Evolutionary conservation across 2,113 vertebrate species (phyloP).

Genomic region (Nothobranchius kuhntae): DNA sequence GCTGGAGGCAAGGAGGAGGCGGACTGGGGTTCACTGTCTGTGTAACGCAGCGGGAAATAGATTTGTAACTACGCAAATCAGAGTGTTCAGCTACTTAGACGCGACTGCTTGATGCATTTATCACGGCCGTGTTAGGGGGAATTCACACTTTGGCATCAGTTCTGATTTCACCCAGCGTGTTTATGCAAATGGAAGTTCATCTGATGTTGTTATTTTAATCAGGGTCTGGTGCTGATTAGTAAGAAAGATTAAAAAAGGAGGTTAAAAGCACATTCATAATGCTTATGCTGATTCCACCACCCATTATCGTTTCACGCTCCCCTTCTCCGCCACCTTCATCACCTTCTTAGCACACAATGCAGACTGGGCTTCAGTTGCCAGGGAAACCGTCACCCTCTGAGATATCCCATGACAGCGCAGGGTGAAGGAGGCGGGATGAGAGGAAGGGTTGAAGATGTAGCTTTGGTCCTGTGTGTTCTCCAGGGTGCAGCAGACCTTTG

Average conservation of each 20-base stretch:
- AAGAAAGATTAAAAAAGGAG: conserved; percentile 31
- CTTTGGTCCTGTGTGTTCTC: conserved; percentile 54
- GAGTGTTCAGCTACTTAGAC: conserved; percentile 68
- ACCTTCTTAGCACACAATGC: conserved; percentile 58
- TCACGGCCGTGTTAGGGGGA: conserved; percentile 61
- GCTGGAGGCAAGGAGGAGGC: neutral
- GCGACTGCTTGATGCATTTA: conserved; percentile 66
- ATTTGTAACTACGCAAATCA: conserved; percentile 68
- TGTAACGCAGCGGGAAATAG: conserved; percentile 66
- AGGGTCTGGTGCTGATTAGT: conserved; percentile 72
- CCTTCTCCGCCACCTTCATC: conserved; percentile 41
- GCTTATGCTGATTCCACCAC: conserved; percentile 50
- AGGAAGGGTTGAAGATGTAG: conserved; percentile 34
- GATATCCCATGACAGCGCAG: conserved; percentile 73
- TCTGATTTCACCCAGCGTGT: conserved; percentile 75
- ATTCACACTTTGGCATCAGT: conserved; percentile 63
- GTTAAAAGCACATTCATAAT: conserved; percentile 54
- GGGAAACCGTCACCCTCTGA: conserved; percentile 76
- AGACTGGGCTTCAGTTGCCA: conserved; percentile 66
- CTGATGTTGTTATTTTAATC: conserved; percentile 70
- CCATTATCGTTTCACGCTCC: conserved; percentile 46
- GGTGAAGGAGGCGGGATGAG: conserved; percentile 48
- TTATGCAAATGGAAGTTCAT: conserved; percentile 76
- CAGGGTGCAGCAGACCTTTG: conserved; percentile 53
- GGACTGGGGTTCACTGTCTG: conserved; percentile 33